phyloP scores from a whole-genome alignment of 2,113 vertebrate species.

The Ramphastos sulfuratus region DNA sequence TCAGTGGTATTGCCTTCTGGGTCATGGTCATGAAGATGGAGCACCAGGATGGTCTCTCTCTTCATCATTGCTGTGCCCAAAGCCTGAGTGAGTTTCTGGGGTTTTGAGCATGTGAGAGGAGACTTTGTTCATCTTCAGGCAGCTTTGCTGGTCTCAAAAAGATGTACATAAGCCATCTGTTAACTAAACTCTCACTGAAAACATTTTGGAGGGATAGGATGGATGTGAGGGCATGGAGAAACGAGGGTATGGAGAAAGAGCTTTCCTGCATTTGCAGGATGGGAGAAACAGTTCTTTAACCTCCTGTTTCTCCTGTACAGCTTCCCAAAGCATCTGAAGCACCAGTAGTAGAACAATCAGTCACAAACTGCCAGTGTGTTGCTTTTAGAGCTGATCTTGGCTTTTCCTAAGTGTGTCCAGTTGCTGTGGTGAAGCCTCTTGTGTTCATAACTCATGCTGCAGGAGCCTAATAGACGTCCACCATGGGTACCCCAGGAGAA shows the following conservation, averaged over 20 bases:
- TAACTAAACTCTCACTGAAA: neutral
- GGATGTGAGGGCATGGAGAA: too few relatives aligned
- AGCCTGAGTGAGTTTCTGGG: neutral
- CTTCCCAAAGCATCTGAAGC: neutral
- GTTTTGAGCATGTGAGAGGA: neutral
- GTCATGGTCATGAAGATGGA: neutral
- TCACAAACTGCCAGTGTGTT: neutral
- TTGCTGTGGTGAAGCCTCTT: neutral
- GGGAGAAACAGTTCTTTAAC: neutral
- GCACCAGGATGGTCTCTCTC: neutral
- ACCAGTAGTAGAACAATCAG: neutral
- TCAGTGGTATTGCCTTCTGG: neutral
- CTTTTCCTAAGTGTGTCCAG: neutral
- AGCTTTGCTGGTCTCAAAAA: neutral
- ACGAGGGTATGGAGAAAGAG: too few relatives aligned
- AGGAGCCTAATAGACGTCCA: neutral
- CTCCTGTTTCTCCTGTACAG: neutral
- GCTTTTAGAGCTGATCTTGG: neutral
- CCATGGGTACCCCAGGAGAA: neutral
- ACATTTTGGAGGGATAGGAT: neutral
- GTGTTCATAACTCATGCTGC: neutral
- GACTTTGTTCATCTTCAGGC: neutral
- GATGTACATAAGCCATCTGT: neutral
- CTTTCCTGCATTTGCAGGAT: too few relatives aligned
- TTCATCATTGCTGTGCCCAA: neutral